Conservation (phyloP, 2,797 vertebrate genomes). For the Cyclura pinguis region DNA sequence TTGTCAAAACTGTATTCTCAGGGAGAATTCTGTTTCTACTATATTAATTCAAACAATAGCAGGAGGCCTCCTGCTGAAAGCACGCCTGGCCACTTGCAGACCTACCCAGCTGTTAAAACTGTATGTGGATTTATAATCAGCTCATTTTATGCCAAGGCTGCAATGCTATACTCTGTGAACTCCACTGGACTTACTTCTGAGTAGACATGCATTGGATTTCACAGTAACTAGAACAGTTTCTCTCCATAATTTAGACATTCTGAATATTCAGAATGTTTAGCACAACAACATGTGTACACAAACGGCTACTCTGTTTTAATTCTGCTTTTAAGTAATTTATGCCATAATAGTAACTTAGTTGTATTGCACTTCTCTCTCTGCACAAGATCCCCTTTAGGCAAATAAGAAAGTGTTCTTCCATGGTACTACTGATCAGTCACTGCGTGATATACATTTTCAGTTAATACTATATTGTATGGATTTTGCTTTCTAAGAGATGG, state of each 20-base stretch:
- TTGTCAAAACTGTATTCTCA: slow-evolving; percentile 35
- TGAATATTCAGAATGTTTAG: neutral
- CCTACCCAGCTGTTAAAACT: slow-evolving; percentile 46
- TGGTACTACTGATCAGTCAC: neutral
- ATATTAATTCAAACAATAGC: slow-evolving; percentile 48
- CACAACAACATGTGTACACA: neutral
- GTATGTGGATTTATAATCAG: slow-evolving; percentile 31
- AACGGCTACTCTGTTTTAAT: neutral
- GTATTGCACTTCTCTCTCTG: neutral
- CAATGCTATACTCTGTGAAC: neutral
- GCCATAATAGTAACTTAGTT: neutral
- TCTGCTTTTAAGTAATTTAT: neutral
- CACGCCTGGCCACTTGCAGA: slow-evolving; percentile 27
- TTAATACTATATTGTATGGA: neutral
- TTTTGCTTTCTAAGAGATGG: neutral
- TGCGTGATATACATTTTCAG: neutral
- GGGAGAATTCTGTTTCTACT: slow-evolving; percentile 36
- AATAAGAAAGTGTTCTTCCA: neutral
- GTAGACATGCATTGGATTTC: neutral
- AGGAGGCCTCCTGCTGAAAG: slow-evolving; percentile 37
- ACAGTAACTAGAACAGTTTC: neutral
- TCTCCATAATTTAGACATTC: neutral
- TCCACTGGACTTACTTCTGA: neutral
- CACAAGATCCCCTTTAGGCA: neutral
- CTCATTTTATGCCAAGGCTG: slow-evolving; percentile 5